A percentile compares a stretch with the other conserved stretches of the same genome.
Evolutionary conservation across 2,113 vertebrate species (phyloP).

Genomic region (Thinocorus orbignyianus): DNA sequence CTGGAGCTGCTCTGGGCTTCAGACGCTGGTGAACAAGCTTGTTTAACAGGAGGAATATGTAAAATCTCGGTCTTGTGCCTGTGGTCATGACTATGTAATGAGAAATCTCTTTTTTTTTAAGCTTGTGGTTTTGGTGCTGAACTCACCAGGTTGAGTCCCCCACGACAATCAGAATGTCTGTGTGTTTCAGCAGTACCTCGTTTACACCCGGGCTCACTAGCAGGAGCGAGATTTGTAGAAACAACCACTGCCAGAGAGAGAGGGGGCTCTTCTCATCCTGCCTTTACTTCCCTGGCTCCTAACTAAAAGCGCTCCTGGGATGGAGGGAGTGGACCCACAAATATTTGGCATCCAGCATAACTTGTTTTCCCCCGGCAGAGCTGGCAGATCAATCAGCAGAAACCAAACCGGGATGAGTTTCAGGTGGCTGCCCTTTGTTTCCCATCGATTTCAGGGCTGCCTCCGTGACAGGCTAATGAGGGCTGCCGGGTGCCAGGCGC

Average conservation of each 20-base stretch:
- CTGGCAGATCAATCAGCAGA: constrained; percentile 52
- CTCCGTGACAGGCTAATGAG: constrained; percentile 37
- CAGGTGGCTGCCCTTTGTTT: constrained; percentile 52
- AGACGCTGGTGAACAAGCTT: background rate
- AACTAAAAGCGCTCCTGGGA: background rate
- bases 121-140: background rate
- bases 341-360: background rate
- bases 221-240: background rate
- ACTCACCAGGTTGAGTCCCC: accelerated
- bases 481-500: constrained; percentile 26
- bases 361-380: constrained; percentile 29
- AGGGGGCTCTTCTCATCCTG: background rate
- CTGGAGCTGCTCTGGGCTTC: background rate
- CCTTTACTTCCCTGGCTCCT: background rate
- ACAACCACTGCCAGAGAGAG: background rate
- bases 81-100: background rate
- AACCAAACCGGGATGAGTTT: constrained; percentile 50
- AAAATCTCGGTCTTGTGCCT: background rate
- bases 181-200: background rate
- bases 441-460: constrained; percentile 22
- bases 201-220: background rate
- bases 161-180: accelerated
- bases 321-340: background rate
- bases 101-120: background rate
- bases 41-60: background rate